Percentiles rank a stretch among this genome's conserved stretches.
These are phyloP conservation scores for Planococcus citri DNA, from an alignment of 1,140 invertebrate genomes.

Conservation along the genomic window DNA sequence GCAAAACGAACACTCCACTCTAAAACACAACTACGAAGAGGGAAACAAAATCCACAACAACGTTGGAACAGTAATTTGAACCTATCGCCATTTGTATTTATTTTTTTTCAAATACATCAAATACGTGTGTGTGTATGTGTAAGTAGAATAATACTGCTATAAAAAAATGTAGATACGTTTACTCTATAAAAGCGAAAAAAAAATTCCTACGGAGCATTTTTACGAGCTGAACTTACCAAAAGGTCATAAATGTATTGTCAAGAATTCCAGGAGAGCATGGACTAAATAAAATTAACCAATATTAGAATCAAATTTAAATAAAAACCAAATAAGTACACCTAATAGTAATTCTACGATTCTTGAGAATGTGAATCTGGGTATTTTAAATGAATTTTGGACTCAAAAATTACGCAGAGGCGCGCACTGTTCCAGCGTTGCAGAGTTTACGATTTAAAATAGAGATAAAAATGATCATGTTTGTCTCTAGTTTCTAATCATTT, in stretches of 20 bases:
- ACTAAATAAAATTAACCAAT: conserved; percentile 25
- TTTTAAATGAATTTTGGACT: no score
- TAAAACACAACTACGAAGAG: neutral
- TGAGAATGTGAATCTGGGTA: neutral
- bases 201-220: neutral
- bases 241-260: conserved; percentile 79
- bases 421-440: conserved; percentile 11
- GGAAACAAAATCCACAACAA: neutral
- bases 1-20: neutral
- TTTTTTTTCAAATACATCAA: neutral
- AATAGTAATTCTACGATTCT: neutral
- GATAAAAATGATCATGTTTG: no score
- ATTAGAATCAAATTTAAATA: neutral
- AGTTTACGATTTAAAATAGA: neutral
- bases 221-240: conserved; percentile 55
- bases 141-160: neutral
- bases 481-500: no score
- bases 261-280: conserved; percentile 62
- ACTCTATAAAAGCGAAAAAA: neutral
- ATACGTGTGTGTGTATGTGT: neutral
- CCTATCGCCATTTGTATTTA: neutral
- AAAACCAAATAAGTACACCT: neutral
- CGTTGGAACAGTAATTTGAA: conserved; percentile 4
- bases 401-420: neutral
- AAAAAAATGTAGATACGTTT: neutral